phyloP scores from a whole-genome alignment of 92 coral and sea anemone genomes.

The Ricordea florida region DNA sequence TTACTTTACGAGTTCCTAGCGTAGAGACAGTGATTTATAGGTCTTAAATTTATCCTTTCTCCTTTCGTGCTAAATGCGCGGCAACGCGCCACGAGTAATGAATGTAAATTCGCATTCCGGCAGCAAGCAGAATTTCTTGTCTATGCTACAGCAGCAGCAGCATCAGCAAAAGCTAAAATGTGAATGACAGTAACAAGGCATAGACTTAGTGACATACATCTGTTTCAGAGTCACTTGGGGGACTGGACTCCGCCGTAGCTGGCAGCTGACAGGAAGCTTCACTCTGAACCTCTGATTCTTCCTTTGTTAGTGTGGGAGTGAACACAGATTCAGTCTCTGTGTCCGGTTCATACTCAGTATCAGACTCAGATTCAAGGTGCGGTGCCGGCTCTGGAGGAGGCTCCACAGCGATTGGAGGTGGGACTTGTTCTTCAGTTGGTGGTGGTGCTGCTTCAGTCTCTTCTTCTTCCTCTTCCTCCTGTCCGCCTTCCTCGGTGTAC shows the following conservation, averaged over 20 bases:
- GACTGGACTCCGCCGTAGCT: conserved; percentile 6
- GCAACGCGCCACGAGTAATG: too few relatives aligned
- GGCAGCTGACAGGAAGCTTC: neutral
- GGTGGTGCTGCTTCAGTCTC: conserved; percentile 28
- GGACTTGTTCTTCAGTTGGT: conserved; percentile 15
- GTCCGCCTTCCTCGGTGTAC: conserved; percentile 4
- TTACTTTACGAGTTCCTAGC: too few relatives aligned
- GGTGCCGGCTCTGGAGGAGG: conserved; percentile 21
- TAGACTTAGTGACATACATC: too few relatives aligned
- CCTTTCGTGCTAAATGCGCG: too few relatives aligned
- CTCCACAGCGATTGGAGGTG: conserved; percentile 29
- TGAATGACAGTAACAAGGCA: too few relatives aligned
- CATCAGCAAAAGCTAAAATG: too few relatives aligned
- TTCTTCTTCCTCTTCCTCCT: conserved; percentile 48
- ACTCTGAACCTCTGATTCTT: conserved; percentile 12
- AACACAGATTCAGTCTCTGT: conserved; percentile 81
- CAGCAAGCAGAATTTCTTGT: too few relatives aligned
- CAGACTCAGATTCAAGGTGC: conserved; percentile 52
- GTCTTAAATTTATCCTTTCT: too few relatives aligned
- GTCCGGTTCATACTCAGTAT: conserved; percentile 65
- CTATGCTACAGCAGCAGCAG: too few relatives aligned
- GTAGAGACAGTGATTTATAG: too few relatives aligned
- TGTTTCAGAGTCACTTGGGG: conserved; percentile 37
- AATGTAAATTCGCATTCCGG: too few relatives aligned
- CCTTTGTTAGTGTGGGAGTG: too few relatives aligned